Evolutionary conservation across 2,888 invertebrate genomes (phyloP), one percentile per base, ranked within the genome.

Genomic region (Synanthedon vespiformis): DNA sequence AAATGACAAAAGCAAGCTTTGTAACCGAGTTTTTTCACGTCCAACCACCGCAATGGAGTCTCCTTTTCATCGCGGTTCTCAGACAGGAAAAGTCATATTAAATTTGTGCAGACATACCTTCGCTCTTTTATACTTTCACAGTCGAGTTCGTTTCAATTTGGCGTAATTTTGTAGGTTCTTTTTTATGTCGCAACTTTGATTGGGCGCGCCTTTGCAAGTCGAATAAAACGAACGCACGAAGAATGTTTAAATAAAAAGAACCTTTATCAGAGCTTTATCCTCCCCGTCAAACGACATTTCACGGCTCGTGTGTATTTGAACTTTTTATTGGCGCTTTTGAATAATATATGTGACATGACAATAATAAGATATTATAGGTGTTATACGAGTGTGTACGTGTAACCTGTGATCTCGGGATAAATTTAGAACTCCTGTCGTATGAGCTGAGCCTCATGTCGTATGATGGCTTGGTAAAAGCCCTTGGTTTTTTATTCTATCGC

Each of bases 241-340:
- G 79, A 78, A 80, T 79, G 64, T 67, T 34, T 71, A 75, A 78
- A 66, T 64, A 66, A 65, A 22, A 63, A 53, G 34, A 34, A 34
- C 58, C 60, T 58, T 66, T 63, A 44, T 52, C 22, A 53, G 53
- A 67, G 59, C 59, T 61, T 70, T 65, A 34, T 10, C 34, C 34
- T 34, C 65, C 64, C 63, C 61, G 72, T 72, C 70, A 69, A 62
- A 64, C 58, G 65, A 57, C 49, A 54, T 68, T 74, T 71, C 71
- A 73, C 69, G 65, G 63, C 61, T 61, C 48, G 48, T 48, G 13
- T 22, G 12, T 4, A 48, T 44, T 44, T 48, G 48, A 48, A 2
- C 14, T 16, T 48, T 44, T 44, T 44, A 44, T 44, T 12, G 13
- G 13, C 2, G 44, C 34, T 34, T 34, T 34, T 34, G 22, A 1